Conservation (phyloP, 64 coral and sea anemone species). For the Stichodactyla mertensii region DNA sequence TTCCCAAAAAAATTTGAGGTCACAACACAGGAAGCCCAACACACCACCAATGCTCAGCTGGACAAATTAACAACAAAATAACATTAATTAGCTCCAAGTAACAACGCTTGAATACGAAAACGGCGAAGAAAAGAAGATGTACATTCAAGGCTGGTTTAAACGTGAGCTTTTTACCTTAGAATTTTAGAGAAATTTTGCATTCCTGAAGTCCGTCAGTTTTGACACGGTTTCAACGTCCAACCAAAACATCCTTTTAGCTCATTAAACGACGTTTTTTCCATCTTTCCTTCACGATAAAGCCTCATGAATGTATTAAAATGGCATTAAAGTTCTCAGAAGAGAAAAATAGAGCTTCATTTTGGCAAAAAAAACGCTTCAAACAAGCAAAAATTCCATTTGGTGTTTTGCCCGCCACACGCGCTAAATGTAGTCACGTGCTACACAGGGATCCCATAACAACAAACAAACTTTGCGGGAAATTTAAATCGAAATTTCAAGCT, state of each 20-base stretch:
- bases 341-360: neutral
- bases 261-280: neutral
- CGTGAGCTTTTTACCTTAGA: neutral
- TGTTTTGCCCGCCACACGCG: neutral
- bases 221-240: neutral
- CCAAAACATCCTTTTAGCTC: neutral
- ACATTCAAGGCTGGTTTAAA: neutral
- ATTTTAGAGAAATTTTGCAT: neutral
- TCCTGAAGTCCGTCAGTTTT: neutral
- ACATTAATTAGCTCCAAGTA: neutral
- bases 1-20: too few relatives aligned
- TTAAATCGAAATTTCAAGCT: neutral
- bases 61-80: neutral
- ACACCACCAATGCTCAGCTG: too few relatives aligned
- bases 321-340: neutral
- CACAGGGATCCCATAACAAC: constrained; percentile 13
- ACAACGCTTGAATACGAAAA: neutral
- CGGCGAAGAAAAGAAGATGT: neutral
- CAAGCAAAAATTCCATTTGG: neutral
- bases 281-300: neutral
- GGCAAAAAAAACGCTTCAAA: neutral
- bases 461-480: neutral
- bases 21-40: too few relatives aligned
- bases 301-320: neutral
- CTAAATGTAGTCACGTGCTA: neutral